Evolutionary conservation across 2,113 vertebrate species (phyloP).

Genomic region (Rhynchomys soricoides): DNA sequence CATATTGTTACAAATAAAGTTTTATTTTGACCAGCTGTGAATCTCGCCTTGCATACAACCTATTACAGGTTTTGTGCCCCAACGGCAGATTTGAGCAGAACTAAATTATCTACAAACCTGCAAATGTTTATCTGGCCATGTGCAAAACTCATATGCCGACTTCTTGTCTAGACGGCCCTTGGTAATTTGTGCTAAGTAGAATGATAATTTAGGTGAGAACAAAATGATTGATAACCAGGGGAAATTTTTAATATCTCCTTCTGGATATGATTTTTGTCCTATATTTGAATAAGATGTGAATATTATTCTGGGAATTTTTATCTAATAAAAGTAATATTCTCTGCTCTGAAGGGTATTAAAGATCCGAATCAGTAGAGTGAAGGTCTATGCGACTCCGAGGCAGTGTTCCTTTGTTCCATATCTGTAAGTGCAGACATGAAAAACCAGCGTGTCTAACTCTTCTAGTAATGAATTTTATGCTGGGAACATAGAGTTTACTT

Average conservation of each 20-base stretch:
- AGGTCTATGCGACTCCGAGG: neutral
- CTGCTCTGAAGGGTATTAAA: slow-evolving; percentile 50
- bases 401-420: slow-evolving; percentile 4
- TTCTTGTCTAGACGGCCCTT: neutral
- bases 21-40: slow-evolving; percentile 13
- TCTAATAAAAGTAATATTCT: slow-evolving; percentile 59
- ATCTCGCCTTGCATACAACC: neutral
- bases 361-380: slow-evolving; percentile 6
- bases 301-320: slow-evolving; percentile 66
- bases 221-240: slow-evolving; percentile 53
- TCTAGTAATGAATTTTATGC: neutral
- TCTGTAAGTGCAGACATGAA: slow-evolving; percentile 8
- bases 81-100: neutral
- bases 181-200: slow-evolving; percentile 25
- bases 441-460: slow-evolving; percentile 22
- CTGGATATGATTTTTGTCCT: slow-evolving; percentile 54
- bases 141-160: neutral
- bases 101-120: neutral
- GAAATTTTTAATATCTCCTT: slow-evolving; percentile 43
- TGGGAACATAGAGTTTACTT: neutral
- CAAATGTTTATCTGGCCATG: slow-evolving; percentile 39
- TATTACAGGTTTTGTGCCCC: neutral
- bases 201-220: slow-evolving; percentile 26
- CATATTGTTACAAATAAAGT: slow-evolving; percentile 37
- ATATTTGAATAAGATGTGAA: slow-evolving; percentile 53